Conservation (phyloP, 1,140 invertebrate species). For the Fopius arisanus region DNA sequence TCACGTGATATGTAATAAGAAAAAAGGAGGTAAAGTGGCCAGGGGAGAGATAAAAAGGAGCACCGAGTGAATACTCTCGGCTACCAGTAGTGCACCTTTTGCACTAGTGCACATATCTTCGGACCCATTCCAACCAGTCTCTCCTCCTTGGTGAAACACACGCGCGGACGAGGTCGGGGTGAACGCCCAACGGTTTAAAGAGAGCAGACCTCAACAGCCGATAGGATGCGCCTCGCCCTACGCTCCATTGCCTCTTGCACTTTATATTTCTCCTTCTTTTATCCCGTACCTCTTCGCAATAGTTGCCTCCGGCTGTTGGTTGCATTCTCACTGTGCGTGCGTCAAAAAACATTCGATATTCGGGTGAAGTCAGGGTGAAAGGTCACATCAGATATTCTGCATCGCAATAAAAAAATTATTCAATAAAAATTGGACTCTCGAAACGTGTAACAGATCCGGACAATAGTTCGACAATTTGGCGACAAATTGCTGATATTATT, state of each 20-base stretch:
- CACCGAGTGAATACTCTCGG: slow-evolving; percentile 28
- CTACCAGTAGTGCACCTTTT: slow-evolving; percentile 56
- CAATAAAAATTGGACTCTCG: too few relatives aligned
- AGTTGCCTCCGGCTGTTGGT: background rate
- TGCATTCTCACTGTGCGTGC: background rate
- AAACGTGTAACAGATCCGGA: too few relatives aligned
- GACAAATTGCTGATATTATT: too few relatives aligned
- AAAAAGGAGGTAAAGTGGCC: slow-evolving; percentile 29
- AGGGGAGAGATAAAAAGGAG: slow-evolving; percentile 26
- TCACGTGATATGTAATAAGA: slow-evolving; percentile 24
- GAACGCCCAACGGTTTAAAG: slow-evolving; percentile 64
- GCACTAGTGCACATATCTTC: slow-evolving; percentile 40
- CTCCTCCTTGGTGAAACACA: slow-evolving; percentile 33
- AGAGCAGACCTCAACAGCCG: slow-evolving; percentile 50
- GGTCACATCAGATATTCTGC: too few relatives aligned
- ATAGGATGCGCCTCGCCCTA: slow-evolving; percentile 51
- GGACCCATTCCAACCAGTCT: slow-evolving; percentile 61
- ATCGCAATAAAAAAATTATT: too few relatives aligned
- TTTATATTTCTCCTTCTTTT: background rate
- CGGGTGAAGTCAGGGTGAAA: too few relatives aligned
- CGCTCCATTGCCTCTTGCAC: slow-evolving; percentile 39
- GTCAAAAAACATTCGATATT: too few relatives aligned
- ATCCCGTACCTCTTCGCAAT: background rate
- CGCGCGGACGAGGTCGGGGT: slow-evolving; percentile 59
- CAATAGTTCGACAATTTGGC: too few relatives aligned